A percentile compares a stretch with the other conserved stretches of the same genome.
Conservation (phyloP, 64 coral and sea anemone species). For the Montipora sp. region DNA sequence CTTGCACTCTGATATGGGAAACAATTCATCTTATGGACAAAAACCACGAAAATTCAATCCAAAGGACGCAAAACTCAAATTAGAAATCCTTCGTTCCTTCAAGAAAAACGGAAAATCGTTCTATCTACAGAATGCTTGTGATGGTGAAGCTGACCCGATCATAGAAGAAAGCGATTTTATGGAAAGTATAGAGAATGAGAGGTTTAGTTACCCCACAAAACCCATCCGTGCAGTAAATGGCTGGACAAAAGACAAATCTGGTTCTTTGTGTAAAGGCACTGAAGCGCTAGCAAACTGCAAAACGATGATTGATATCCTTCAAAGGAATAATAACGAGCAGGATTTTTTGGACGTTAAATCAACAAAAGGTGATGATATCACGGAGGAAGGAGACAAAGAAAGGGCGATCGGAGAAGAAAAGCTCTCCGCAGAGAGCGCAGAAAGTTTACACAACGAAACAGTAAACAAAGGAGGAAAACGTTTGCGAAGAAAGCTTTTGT, state of each 20-base stretch:
- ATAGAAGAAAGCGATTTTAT: slow-evolving; percentile 16
- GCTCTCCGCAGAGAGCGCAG: background rate
- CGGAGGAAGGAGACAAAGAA: background rate
- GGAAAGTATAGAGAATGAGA: background rate
- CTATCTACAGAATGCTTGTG: background rate
- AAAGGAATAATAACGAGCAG: slow-evolving; percentile 11
- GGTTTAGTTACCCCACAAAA: background rate
- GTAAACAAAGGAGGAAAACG: slow-evolving; percentile 17
- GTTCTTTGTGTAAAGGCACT: slow-evolving; percentile 30
- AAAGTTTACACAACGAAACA: slow-evolving; percentile 27
- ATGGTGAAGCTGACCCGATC: slow-evolving; percentile 34
- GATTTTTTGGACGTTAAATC: slow-evolving; percentile 41
- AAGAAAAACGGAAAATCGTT: slow-evolving; percentile 42
- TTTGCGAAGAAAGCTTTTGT: slow-evolving; percentile 39
- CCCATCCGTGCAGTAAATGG: background rate
- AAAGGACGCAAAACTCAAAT: slow-evolving; percentile 28
- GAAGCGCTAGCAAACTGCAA: slow-evolving; percentile 15
- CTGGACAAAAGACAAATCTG: slow-evolving; percentile 33
- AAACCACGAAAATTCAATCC: slow-evolving; percentile 43
- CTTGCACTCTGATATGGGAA: slow-evolving; percentile 26
- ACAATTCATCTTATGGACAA: slow-evolving; percentile 30
- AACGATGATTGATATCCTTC: slow-evolving; percentile 39
- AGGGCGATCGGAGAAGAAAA: background rate
- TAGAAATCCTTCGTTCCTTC: slow-evolving; percentile 13
- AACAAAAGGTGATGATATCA: background rate